Conservation (phyloP, 2,113 vertebrate genomes). For the Gobiocypris rarus region DNA sequence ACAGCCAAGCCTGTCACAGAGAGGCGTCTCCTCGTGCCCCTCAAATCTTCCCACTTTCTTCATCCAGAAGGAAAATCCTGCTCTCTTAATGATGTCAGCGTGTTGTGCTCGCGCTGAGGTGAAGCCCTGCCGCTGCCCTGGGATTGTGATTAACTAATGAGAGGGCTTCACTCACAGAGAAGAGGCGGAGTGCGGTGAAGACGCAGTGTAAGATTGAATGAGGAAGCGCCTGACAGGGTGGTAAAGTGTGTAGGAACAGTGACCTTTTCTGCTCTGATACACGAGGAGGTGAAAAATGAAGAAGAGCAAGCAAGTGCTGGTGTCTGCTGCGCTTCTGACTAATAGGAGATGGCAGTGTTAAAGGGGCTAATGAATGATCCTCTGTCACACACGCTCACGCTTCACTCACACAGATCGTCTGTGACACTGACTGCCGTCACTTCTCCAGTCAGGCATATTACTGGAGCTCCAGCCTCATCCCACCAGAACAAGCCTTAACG, state of each 20-base stretch:
- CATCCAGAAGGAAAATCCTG: neutral
- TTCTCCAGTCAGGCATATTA: neutral
- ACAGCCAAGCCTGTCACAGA: conserved; percentile 44
- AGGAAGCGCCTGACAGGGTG: neutral
- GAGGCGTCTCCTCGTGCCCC: neutral
- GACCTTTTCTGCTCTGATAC: conserved; percentile 22
- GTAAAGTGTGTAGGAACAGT: neutral
- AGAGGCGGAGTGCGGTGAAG: neutral
- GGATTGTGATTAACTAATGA: conserved; percentile 8
- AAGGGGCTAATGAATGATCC: conserved; percentile 39
- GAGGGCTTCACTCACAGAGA: neutral
- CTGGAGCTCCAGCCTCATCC: neutral
- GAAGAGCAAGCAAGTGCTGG: neutral
- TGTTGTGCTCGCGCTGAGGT: neutral
- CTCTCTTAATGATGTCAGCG: conserved; percentile 10
- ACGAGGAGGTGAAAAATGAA: conserved; percentile 40
- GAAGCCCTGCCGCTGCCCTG: neutral
- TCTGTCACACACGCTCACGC: neutral
- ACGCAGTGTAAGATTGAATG: neutral
- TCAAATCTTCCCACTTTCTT: neutral
- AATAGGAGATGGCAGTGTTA: conserved; percentile 27
- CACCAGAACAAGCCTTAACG: neutral
- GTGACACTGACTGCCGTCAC: neutral
- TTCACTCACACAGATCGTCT: neutral
- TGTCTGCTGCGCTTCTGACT: conserved; percentile 33